Base-by-base conservation (phyloP, 1,140 invertebrate genomes). In the Tetranychus urticae region DNA sequence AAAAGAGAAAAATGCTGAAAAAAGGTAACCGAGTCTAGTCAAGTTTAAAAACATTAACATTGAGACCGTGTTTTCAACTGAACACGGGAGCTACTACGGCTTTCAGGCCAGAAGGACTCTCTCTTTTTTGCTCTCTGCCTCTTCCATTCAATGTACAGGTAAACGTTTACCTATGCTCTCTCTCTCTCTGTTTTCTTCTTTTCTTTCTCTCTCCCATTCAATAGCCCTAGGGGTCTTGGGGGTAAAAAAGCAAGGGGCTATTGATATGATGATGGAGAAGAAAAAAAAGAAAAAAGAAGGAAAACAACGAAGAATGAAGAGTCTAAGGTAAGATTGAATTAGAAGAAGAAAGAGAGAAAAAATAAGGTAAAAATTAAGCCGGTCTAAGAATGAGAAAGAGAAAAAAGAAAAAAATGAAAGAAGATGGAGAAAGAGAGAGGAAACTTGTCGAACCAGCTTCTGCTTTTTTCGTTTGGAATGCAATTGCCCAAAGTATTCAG, bases 1-100 rank as follows among this genome's bases (percentile, higher is more conserved):
- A 34, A 57, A 45, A 35, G 56, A 23, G 56, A 35, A 45, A 56
- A 23, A 35, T 97, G 92, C 92, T 90, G 91, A 31, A 81, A 82
- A 12, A 36, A 39, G 35, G 56, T 57, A 36, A 39, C 14, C 31
- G 13, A 36, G 35, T 36, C 14, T 35, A 57, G n/a, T n/a, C 14
- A 35, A 36, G 56, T 35, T n/a, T 57, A 36, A 45, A 34, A 57
- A 31, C 14, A 57, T 57, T n/a, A 23, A 33, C 34, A 23, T 45
- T 57, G 14, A 14, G 14, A 2, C 56, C 34, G 14, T 57, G 13
- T 57, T 45, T 6, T 39, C 35, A n/a, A 31, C 34, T 33, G 39
- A 57, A 23, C 13, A 36, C 13, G 39, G 39, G 5, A 36, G 31
- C 35, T 34, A 57, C 14, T 4, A 23, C 33, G 13, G 7, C 31